Base-by-base conservation (phyloP, 2,113 vertebrate genomes). In the Oenanthe oenanthe region DNA sequence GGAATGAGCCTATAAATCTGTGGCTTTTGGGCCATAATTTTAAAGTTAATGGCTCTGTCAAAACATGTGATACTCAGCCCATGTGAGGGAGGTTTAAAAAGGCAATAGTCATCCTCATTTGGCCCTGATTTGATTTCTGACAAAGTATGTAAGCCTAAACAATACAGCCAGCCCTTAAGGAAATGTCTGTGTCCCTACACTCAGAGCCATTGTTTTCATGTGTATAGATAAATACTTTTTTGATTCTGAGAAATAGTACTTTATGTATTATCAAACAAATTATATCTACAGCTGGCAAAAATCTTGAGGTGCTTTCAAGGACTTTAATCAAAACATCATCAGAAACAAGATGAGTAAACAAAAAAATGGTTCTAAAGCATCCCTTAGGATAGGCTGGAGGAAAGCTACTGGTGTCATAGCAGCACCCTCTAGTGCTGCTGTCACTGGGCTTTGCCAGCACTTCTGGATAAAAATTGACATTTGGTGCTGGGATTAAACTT, bases 341-440 rank as follows among this genome's bases (percentile, higher is more conserved):
- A 83, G 42, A 32, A 85, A 42, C 10, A 76, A 78, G 62, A 66
- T 3, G 13, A 88, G 74, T 75, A 61, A 78, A 76, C 17, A 76
- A 85, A 66, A 66, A 70, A 56, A 7, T 3, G 16, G 19, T 15
- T 73, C 29, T 56, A 31, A 92, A 85, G 34, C 34, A 26, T 29
- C 17, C 31, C 26, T 65, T 50, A 31, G 53, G n/a, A 10, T 4
- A 29, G 43, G 15, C 38, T n/a, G 63, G 32, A 67, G 34, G 60
- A 60, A 57, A 89, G 48, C 42, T 34, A 56, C 34, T 29, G 53
- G 43, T 4, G 31, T 75, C 82, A n/a, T 67, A 78, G 89, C 74
- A 96, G 92, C 88, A 76, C 88, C 93, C 92, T 93, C 95, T 96
- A 89, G 87, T n/a, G 91, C 83, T 85, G 31, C 71, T 50, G 34